Percentiles rank a stretch among this genome's conserved stretches.
These are phyloP conservation scores for Petrolisthes cinctipes DNA, from an alignment of 2,888 invertebrate genomes.

Conservation along the genomic window DNA sequence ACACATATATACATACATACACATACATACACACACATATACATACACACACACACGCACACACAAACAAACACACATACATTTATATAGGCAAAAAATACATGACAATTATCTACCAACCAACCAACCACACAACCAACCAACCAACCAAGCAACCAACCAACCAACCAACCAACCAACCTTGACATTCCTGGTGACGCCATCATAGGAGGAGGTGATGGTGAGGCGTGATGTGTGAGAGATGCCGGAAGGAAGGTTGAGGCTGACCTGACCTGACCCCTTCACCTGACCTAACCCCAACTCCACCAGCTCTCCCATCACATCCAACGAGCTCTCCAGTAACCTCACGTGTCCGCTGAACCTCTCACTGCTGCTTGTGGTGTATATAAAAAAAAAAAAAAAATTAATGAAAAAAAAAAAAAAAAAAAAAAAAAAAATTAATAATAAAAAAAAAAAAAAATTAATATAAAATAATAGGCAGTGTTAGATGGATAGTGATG, in stretches of 20 bases:
- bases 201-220: constrained; percentile 12
- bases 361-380: constrained; percentile 8
- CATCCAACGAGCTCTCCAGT: constrained; percentile 19
- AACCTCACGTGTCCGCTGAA: constrained; percentile 22
- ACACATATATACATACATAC: no score
- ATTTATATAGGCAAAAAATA: no score
- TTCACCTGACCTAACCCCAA: constrained; percentile 1
- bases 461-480: no score
- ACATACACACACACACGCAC: no score
- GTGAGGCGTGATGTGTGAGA: constrained; percentile 12
- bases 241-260: constrained; percentile 19
- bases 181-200: constrained; percentile 24
- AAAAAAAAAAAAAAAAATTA: neutral
- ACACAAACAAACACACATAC: no score
- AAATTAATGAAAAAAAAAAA: neutral
- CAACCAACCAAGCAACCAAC: no score
- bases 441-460: no score
- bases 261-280: constrained; percentile 10
- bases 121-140: no score
- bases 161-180: neutral
- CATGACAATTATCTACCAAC: no score
- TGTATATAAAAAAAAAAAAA: neutral
- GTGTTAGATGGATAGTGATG: no score
- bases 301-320: neutral
- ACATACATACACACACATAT: no score